These are phyloP conservation scores for Nipponia nippon DNA, from an alignment of 2,113 vertebrate species.

Conservation along the genomic window DNA sequence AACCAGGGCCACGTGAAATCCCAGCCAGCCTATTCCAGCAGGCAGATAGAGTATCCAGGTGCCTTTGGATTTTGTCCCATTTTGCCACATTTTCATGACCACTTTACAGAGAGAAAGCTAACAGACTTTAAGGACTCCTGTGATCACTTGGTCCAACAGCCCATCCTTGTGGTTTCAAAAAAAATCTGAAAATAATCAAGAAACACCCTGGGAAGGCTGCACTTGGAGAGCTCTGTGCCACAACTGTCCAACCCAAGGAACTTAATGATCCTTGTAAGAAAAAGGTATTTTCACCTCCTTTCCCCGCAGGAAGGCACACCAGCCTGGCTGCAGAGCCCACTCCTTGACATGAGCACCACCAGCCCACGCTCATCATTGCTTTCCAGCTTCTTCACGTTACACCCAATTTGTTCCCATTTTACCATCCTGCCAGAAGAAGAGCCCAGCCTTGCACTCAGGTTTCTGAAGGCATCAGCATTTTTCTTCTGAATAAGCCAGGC, in stretches of 20 bases:
- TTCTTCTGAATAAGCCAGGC: not conserved
- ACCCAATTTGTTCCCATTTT: not conserved
- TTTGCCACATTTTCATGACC: not conserved
- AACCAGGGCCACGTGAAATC: not conserved
- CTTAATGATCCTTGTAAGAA: not conserved
- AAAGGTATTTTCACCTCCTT: not conserved
- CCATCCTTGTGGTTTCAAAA: not conserved
- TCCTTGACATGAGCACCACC: not conserved
- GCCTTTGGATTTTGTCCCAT: not conserved
- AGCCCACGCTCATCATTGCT: not conserved
- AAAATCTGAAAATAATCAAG: not conserved
- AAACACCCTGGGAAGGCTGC: not conserved
- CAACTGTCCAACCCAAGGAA: not conserved
- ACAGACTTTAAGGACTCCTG: not conserved
- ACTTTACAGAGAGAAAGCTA: not conserved
- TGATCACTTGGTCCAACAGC: not conserved
- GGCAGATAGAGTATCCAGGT: not conserved
- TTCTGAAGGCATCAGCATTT: not conserved
- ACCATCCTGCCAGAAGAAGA: not conserved
- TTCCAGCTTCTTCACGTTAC: not conserved
- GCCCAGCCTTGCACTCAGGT: not conserved
- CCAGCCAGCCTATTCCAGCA: not conserved
- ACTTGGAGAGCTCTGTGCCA: not conserved
- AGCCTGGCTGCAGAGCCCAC: not conserved
- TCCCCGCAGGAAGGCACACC: not conserved